These are phyloP conservation scores for Mobula birostris DNA, from an alignment of 2,113 vertebrate species.

Conservation along the genomic window DNA sequence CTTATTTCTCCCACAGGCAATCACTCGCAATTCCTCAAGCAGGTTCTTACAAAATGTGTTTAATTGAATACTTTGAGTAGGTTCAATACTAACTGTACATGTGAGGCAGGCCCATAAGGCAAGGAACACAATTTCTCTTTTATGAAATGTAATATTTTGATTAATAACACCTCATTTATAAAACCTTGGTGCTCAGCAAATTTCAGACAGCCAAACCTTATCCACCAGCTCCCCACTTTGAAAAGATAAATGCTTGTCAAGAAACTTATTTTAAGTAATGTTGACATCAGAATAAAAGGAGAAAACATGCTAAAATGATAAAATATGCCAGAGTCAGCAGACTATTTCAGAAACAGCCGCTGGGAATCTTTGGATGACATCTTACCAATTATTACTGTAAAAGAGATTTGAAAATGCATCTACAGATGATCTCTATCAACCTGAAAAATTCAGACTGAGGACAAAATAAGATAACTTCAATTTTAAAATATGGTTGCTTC, in stretches of 20 bases:
- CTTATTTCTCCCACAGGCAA: neutral
- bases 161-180: neutral
- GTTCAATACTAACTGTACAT: neutral
- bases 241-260: neutral
- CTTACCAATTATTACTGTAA: neutral
- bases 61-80: slow-evolving; percentile 20
- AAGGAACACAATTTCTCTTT: slow-evolving; percentile 1
- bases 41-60: neutral
- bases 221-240: neutral
- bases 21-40: slow-evolving; percentile 2
- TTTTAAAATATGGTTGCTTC: neutral
- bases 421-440: neutral
- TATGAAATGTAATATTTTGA: slow-evolving; percentile 5
- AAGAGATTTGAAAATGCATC: neutral
- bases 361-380: neutral
- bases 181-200: slow-evolving; percentile 15
- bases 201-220: slow-evolving; percentile 6
- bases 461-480: neutral
- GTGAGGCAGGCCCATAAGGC: slow-evolving; percentile 26
- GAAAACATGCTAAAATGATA: neutral
- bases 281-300: slow-evolving; percentile 16
- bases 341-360: neutral
- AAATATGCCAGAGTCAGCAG: slow-evolving; percentile 27
- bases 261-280: slow-evolving; percentile 21
- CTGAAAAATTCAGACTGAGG: neutral